A percentile compares a stretch with the other conserved stretches of the same genome.
These are phyloP conservation scores for Leuciscus idus DNA, from an alignment of 2,113 vertebrate species.

Conservation along the genomic window DNA sequence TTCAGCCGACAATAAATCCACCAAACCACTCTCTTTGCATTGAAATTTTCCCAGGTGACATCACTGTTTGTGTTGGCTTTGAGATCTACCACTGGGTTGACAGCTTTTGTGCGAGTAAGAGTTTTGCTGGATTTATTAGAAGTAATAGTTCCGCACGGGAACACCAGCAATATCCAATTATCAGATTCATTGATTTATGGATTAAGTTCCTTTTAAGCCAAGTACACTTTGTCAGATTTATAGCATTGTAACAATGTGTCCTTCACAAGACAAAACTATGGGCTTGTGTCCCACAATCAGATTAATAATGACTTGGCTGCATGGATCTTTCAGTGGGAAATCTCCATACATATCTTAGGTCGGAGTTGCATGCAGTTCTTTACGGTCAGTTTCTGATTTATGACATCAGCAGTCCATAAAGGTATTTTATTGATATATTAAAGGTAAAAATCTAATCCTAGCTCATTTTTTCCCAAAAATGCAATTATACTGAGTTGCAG, in stretches of 20 bases:
- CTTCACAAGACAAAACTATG: constrained; percentile 8
- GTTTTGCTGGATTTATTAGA: constrained; percentile 21
- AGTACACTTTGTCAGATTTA: constrained; percentile 21
- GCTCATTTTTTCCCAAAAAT: background rate
- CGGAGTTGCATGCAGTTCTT: background rate
- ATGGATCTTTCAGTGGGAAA: background rate
- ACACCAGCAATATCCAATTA: background rate
- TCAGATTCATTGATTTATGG: constrained; percentile 28
- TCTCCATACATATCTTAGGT: background rate
- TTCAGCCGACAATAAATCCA: background rate
- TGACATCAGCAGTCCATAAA: background rate
- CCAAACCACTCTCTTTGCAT: constrained; percentile 11
- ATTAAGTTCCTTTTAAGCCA: constrained; percentile 5
- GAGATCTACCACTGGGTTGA: background rate
- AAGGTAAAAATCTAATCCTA: background rate
- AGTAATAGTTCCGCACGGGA: background rate
- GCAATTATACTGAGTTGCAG: background rate
- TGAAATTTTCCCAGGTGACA: background rate
- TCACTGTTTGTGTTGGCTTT: constrained; percentile 28
- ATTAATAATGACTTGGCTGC: constrained; percentile 17
- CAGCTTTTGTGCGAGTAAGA: constrained; percentile 5
- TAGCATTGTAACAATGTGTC: constrained; percentile 24
- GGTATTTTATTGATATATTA: background rate
- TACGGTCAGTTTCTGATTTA: background rate
- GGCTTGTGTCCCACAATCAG: constrained; percentile 4